phyloP scores from a whole-genome alignment of 2,113 vertebrate species.

The Ramphastos sulfuratus region DNA sequence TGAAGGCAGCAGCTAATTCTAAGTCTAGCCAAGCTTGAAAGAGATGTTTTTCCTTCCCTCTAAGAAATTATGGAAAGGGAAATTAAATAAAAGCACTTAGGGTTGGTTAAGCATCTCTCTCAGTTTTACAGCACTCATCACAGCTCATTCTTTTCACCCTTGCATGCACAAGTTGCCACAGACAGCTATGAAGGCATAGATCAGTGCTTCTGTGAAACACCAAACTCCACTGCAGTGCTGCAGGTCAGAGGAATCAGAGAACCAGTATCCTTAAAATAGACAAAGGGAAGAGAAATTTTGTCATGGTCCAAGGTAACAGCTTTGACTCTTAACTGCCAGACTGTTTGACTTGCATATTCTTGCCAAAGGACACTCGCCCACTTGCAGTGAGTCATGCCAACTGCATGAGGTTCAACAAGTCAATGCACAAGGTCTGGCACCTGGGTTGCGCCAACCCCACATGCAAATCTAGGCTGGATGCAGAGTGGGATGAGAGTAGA shows the following conservation, averaged over 20 bases:
- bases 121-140: neutral
- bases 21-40: constrained; percentile 27
- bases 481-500: no score
- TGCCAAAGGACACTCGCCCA: neutral
- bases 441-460: no score
- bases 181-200: neutral
- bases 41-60: neutral
- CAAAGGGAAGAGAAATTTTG: neutral
- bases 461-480: no score
- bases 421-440: no score
- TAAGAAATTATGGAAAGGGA: neutral
- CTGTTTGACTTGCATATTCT: neutral
- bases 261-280: neutral
- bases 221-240: neutral
- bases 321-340: neutral
- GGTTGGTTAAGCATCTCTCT: neutral
- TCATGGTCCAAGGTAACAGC: neutral
- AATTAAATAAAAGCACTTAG: neutral
- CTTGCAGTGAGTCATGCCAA: no score
- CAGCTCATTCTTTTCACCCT: neutral
- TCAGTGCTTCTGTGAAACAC: neutral
- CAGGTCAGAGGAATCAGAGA: neutral
- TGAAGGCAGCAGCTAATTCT: neutral
- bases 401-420: no score
- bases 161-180: neutral